These are phyloP conservation scores for Spatulosminthurus flaviceps DNA, from an alignment of 2,888 invertebrate species.

Conservation along the genomic window DNA sequence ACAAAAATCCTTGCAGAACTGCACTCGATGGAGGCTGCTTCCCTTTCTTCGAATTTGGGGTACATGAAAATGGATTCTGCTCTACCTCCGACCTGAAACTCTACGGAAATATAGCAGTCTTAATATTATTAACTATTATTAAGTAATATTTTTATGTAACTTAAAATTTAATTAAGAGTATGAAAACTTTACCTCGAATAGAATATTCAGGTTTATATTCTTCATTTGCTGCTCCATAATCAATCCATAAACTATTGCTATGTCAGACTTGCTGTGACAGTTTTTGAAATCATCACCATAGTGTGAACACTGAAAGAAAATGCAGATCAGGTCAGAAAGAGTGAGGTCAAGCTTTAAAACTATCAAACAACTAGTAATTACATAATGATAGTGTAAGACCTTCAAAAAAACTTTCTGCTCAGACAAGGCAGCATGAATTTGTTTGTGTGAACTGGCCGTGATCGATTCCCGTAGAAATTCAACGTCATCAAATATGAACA, in stretches of 20 bases:
- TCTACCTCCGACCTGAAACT: constrained; percentile 25
- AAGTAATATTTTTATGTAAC: not conserved
- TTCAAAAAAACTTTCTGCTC: constrained; percentile 50
- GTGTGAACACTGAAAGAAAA: constrained; percentile 51
- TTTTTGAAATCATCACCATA: constrained; percentile 35
- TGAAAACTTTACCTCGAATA: constrained; percentile 52
- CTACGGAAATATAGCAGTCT: not conserved
- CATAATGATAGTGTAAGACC: too few relatives aligned
- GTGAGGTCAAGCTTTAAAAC: too few relatives aligned
- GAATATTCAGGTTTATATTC: constrained; percentile 57
- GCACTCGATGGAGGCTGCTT: not conserved
- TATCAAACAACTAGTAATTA: too few relatives aligned
- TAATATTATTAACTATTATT: not conserved
- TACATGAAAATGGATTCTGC: not conserved
- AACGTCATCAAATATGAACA: constrained; percentile 39
- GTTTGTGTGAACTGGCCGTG: constrained; percentile 29
- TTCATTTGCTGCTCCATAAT: constrained; percentile 52
- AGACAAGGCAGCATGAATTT: constrained; percentile 49
- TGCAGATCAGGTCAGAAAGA: too few relatives aligned
- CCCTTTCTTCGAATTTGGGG: constrained; percentile 1
- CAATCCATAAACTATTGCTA: constrained; percentile 57
- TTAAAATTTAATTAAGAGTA: not conserved
- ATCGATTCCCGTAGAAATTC: constrained; percentile 22
- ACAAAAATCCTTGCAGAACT: constrained; percentile 15
- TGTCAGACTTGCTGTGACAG: constrained; percentile 51